A percentile compares a stretch with the other conserved stretches of the same genome.
These are phyloP conservation scores for Rhinichthys osculus DNA, from an alignment of 2,797 vertebrate species.

Conservation along the genomic window DNA sequence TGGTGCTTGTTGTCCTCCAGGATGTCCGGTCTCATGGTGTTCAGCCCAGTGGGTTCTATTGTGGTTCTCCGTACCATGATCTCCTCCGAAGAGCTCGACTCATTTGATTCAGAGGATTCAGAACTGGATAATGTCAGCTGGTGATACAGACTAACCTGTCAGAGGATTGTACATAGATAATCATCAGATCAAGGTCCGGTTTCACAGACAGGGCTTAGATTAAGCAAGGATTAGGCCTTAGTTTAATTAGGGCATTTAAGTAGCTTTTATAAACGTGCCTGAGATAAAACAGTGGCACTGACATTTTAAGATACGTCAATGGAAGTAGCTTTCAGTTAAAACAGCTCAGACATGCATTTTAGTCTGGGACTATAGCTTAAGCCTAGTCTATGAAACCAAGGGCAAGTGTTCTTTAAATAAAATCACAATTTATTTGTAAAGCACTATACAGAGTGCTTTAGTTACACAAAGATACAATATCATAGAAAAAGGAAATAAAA, in stretches of 20 bases:
- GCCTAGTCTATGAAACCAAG: no score
- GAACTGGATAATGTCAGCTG: background rate
- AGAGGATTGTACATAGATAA: background rate
- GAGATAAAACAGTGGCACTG: no score
- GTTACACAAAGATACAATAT: background rate
- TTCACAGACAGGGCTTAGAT: background rate
- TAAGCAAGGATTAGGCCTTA: no score
- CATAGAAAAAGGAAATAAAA: background rate
- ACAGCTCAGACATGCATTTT: no score
- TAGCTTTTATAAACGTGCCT: no score
- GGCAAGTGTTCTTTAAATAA: no score
- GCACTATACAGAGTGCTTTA: background rate
- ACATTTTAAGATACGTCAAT: no score
- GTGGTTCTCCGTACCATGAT: background rate
- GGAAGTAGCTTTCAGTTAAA: no score
- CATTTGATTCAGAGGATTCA: constrained; percentile 49
- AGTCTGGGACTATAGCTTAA: no score
- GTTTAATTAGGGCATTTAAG: no score
- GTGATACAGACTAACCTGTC: constrained; percentile 9
- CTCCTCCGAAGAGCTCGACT: constrained; percentile 54
- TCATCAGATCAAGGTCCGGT: background rate
- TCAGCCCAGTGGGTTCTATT: background rate
- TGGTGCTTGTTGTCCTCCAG: no score
- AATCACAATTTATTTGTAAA: background rate
- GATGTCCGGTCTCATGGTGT: background rate